Conservation (phyloP, 2,888 invertebrate genomes). For the Octodonta nipae region DNA sequence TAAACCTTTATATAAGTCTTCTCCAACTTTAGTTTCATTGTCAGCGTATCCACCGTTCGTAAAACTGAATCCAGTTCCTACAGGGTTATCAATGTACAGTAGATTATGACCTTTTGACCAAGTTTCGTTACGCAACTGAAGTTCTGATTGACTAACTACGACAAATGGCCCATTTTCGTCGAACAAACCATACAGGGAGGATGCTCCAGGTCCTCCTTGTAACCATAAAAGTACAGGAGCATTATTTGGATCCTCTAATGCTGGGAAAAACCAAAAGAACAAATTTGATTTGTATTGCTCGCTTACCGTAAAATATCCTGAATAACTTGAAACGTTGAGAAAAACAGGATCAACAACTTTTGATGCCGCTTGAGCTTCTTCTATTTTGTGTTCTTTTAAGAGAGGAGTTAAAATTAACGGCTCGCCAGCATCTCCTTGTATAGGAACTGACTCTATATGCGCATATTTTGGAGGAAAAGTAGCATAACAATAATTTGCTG, state of each 20-base stretch:
- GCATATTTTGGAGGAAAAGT: no score
- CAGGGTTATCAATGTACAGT: conserved; percentile 82
- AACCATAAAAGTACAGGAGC: conserved; percentile 68
- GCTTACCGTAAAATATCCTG: conserved; percentile 70
- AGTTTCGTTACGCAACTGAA: conserved; percentile 1
- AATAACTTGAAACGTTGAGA: conserved; percentile 47
- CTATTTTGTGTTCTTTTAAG: conserved; percentile 50
- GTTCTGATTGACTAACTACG: conserved; percentile 11
- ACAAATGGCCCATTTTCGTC: conserved; percentile 66
- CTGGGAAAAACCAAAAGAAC: conserved; percentile 83
- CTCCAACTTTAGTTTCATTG: conserved; percentile 64
- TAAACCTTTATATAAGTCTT: conserved; percentile 59
- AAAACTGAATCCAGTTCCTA: conserved; percentile 81
- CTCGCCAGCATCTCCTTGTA: conserved; percentile 29
- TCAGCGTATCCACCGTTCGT: conserved; percentile 59
- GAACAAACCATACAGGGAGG: conserved; percentile 62
- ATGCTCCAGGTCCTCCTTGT: conserved; percentile 69
- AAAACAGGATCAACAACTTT: conserved; percentile 35
- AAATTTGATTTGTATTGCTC: conserved; percentile 58
- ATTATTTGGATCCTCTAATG: conserved; percentile 36
- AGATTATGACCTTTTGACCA: conserved; percentile 30
- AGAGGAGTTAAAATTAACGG: conserved; percentile 60
- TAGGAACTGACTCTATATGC: no score
- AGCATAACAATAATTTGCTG: no score
- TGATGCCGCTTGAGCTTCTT: conserved; percentile 44